Evolutionary conservation across 2,888 invertebrate species (phyloP).

Genomic region (Drosophila multiciliata): DNA sequence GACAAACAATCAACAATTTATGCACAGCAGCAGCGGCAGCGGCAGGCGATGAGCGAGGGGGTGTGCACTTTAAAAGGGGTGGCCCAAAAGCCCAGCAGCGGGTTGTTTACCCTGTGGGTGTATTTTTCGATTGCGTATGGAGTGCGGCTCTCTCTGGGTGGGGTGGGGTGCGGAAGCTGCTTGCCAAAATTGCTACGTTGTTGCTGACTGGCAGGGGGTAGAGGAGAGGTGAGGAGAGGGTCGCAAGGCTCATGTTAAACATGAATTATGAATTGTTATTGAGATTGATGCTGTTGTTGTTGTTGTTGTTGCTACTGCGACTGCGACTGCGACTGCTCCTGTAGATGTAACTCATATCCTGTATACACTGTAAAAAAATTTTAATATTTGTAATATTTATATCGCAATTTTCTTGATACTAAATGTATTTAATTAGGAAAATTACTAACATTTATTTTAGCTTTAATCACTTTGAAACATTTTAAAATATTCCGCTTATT

Average conservation of each 20-base stretch:
- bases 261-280: slow-evolving; percentile 85
- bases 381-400: neutral
- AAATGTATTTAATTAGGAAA: neutral
- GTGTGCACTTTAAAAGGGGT: slow-evolving; percentile 48
- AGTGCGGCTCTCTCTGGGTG: slow-evolving; percentile 4
- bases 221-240: neutral
- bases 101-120: slow-evolving; percentile 23
- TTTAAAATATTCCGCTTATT: neutral
- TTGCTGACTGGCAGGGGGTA: slow-evolving; percentile 9
- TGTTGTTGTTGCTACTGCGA: slow-evolving; percentile 30
- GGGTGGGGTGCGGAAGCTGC: slow-evolving; percentile 16
- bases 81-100: slow-evolving; percentile 12
- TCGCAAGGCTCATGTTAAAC: slow-evolving; percentile 76
- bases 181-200: slow-evolving; percentile 67
- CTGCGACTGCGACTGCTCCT: slow-evolving; percentile 26
- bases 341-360: slow-evolving; percentile 29
- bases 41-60: slow-evolving; percentile 20
- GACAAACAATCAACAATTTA: slow-evolving; percentile 83
- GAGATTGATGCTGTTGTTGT: slow-evolving; percentile 83
- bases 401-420: neutral
- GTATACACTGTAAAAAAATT: neutral
- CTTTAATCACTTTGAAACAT: neutral
- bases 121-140: slow-evolving; percentile 11
- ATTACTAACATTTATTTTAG: too few relatives aligned
- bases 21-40: slow-evolving; percentile 53